A percentile compares a stretch with the other conserved stretches of the same genome.
phyloP scores from a whole-genome alignment of 1,140 invertebrate species.

The Hylaeus anthracinus region DNA sequence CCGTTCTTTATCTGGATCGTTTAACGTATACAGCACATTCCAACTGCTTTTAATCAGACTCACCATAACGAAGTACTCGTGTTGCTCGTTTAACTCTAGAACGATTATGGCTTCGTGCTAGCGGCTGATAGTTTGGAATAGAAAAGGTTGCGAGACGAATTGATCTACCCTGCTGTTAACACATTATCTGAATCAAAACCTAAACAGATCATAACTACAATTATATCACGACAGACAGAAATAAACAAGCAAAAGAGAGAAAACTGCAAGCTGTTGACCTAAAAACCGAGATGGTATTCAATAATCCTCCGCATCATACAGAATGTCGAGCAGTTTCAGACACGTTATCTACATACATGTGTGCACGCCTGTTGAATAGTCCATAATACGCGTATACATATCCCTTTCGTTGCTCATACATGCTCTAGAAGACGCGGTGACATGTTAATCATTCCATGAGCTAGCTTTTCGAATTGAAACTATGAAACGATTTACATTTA shows the following conservation, averaged over 20 bases:
- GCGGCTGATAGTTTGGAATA: constrained; percentile 33
- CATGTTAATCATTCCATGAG: constrained; percentile 47
- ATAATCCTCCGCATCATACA: background rate
- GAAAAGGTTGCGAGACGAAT: constrained; percentile 18
- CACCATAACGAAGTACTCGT: constrained; percentile 41
- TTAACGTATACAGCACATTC: constrained; percentile 68
- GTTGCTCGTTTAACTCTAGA: constrained; percentile 30
- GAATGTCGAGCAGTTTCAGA: constrained; percentile 2
- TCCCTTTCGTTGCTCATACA: constrained; percentile 31
- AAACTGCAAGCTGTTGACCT: constrained; percentile 12
- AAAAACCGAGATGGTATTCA: constrained; percentile 20
- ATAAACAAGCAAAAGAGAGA: background rate
- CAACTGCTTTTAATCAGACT: constrained; percentile 67
- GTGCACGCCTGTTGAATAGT: constrained; percentile 21
- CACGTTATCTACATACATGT: constrained; percentile 1
- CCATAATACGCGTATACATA: constrained; percentile 32
- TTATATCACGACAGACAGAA: too few species aligned
- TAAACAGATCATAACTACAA: background rate
- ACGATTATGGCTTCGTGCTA: constrained; percentile 33
- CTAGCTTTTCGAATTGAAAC: background rate
- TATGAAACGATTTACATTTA: constrained; percentile 9
- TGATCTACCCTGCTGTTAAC: constrained; percentile 43
- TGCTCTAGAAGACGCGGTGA: constrained; percentile 6
- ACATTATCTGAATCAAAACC: constrained; percentile 51
- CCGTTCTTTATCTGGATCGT: constrained; percentile 55